phyloP scores from a whole-genome alignment of 2,888 invertebrate species.

The Brenthis hecate region DNA sequence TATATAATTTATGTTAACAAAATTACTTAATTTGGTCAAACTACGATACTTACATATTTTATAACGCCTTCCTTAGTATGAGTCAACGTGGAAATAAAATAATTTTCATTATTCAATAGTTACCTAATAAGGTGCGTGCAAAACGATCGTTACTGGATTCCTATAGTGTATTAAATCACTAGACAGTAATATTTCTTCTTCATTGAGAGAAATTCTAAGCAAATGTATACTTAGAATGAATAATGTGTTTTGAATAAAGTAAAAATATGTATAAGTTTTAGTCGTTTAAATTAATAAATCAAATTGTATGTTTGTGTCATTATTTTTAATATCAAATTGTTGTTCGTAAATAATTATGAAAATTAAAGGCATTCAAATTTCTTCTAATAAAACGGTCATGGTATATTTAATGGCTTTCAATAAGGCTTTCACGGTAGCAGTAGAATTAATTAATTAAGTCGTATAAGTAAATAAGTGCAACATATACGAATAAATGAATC shows the following conservation, averaged over 20 bases:
- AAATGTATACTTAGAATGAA: slow-evolving; percentile 10
- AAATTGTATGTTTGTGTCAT: too few relatives aligned
- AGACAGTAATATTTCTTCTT: slow-evolving; percentile 24
- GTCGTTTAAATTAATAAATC: slow-evolving; percentile 1
- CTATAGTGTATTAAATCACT: slow-evolving; percentile 35
- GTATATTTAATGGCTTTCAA: slow-evolving; percentile 22
- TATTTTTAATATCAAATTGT: too few relatives aligned
- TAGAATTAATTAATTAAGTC: slow-evolving; percentile 31
- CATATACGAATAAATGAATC: slow-evolving; percentile 28
- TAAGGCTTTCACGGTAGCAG: slow-evolving; percentile 27
- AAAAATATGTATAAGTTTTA: neutral
- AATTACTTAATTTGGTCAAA: slow-evolving; percentile 15
- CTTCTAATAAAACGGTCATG: slow-evolving; percentile 26
- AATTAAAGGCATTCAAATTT: slow-evolving; percentile 23
- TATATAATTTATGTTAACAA: neutral
- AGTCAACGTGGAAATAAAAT: slow-evolving; percentile 57
- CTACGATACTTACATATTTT: slow-evolving; percentile 42
- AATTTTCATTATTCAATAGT: slow-evolving; percentile 51
- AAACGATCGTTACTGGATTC: slow-evolving; percentile 43
- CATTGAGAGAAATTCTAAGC: slow-evolving; percentile 28
- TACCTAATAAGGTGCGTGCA: slow-evolving; percentile 50
- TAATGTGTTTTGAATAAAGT: neutral
- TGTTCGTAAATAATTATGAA: slow-evolving; percentile 7
- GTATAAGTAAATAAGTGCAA: slow-evolving; percentile 29
- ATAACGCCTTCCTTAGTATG: slow-evolving; percentile 41